These are phyloP conservation scores for Drosophila siamana DNA, from an alignment of 2,888 invertebrate species.

Conservation along the genomic window DNA sequence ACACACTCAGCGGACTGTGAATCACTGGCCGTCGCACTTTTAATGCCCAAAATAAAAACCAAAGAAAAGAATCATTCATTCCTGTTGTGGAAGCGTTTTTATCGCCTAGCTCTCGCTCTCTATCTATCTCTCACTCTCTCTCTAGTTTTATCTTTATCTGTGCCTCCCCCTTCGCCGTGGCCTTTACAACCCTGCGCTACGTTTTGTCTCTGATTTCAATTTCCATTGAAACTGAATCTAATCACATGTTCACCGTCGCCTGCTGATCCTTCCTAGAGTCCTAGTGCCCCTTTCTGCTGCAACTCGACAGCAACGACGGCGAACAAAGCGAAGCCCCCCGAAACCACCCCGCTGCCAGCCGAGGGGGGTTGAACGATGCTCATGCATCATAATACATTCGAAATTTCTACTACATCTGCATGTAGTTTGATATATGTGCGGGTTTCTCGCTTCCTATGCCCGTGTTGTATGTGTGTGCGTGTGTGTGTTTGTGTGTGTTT, in stretches of 20 bases:
- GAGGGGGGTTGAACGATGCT: slow-evolving; percentile 61
- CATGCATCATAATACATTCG: slow-evolving; percentile 61
- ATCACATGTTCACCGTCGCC: slow-evolving; percentile 71
- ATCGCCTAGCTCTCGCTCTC: slow-evolving; percentile 24
- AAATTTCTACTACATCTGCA: slow-evolving; percentile 57
- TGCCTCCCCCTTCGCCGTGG: slow-evolving; percentile 30
- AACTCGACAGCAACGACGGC: slow-evolving; percentile 16
- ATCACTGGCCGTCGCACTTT: slow-evolving; percentile 53
- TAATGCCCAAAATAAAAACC: slow-evolving; percentile 48
- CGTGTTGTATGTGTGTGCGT: neutral
- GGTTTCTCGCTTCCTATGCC: slow-evolving; percentile 13
- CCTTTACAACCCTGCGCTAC: slow-evolving; percentile 33
- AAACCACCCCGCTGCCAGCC: slow-evolving; percentile 1
- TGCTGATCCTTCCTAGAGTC: slow-evolving; percentile 62
- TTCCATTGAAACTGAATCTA: slow-evolving; percentile 83
- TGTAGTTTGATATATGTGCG: slow-evolving; percentile 55
- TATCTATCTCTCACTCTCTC: slow-evolving; percentile 24
- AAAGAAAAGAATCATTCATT: slow-evolving; percentile 42
- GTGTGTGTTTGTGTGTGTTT: slow-evolving; percentile 13
- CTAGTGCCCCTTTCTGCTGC: slow-evolving; percentile 34
- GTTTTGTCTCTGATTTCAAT: slow-evolving; percentile 80
- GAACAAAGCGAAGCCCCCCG: slow-evolving; percentile 35
- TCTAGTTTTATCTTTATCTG: slow-evolving; percentile 10
- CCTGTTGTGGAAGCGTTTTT: slow-evolving; percentile 40
- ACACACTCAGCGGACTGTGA: slow-evolving; percentile 36